phyloP scores from a whole-genome alignment of 2,888 invertebrate genomes.

The Melinopterus prodromus region DNA sequence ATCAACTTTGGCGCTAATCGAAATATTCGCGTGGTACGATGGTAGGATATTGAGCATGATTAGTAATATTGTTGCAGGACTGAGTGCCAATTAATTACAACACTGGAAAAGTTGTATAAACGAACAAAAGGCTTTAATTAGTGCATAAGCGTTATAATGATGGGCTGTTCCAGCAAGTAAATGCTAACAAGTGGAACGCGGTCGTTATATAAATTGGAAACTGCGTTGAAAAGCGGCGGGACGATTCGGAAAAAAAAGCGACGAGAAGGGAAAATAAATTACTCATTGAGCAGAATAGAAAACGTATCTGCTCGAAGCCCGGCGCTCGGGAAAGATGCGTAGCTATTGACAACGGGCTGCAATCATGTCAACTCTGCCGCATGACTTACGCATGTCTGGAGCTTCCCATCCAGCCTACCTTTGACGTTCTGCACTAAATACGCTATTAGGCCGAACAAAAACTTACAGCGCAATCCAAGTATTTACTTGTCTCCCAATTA shows the following conservation, averaged over 20 bases:
- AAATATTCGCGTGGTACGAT: not conserved
- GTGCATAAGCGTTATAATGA: not conserved
- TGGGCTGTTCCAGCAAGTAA: not conserved
- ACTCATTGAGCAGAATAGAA: conserved; percentile 4
- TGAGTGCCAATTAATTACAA: not conserved
- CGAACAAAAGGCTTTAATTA: not conserved
- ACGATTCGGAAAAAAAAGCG: not conserved
- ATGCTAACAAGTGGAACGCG: not conserved
- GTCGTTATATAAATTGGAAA: conserved; percentile 4
- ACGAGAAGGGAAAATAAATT: not conserved
- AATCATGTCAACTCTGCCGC: not conserved
- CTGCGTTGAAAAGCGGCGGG: not conserved
- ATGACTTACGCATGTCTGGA: conserved; percentile 4
- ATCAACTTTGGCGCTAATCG: too few relatives aligned
- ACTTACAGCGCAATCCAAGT: not conserved
- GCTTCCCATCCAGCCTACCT: not conserved
- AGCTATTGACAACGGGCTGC: not conserved
- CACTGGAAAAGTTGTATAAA: not conserved
- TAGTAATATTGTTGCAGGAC: not conserved
- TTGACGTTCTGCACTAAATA: not conserved
- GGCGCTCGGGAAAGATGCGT: not conserved
- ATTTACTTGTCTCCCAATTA: not conserved
- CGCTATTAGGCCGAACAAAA: not conserved
- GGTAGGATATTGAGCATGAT: not conserved
- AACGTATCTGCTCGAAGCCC: not conserved